Evolutionary conservation across 2,797 vertebrate genomes (phyloP).

Genomic region (Sebastes trivittatus): DNA sequence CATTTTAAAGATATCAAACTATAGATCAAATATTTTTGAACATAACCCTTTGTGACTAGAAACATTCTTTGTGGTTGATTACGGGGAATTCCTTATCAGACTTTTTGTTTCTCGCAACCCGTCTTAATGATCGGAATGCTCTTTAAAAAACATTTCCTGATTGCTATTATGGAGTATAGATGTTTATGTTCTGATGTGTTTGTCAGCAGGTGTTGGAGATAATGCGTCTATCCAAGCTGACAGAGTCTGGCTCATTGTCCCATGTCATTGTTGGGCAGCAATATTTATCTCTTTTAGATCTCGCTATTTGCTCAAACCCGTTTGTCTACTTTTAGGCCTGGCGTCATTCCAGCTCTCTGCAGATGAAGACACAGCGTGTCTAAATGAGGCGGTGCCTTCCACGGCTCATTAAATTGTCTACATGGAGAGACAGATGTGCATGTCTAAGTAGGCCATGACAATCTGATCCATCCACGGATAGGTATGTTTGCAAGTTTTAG

Average conservation of each 20-base stretch:
- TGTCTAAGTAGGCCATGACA: neutral
- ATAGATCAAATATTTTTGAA: neutral
- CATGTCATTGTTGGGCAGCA: neutral
- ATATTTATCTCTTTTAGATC: constrained; percentile 23
- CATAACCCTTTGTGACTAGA: neutral
- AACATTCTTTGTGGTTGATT: neutral
- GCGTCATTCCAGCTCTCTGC: neutral
- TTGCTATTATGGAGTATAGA: neutral
- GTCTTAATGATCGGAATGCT: neutral
- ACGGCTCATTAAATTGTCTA: neutral
- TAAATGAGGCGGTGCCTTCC: neutral
- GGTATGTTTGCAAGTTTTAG: neutral
- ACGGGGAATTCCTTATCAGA: neutral
- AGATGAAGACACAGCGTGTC: neutral
- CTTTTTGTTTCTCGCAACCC: neutral
- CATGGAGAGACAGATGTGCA: neutral
- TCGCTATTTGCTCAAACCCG: constrained; percentile 35
- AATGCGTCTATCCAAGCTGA: neutral
- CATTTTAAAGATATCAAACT: neutral
- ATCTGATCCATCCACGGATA: neutral
- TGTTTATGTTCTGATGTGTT: neutral
- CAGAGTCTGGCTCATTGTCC: neutral
- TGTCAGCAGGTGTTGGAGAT: constrained; percentile 31
- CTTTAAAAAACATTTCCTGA: neutral
- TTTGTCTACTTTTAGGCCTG: constrained; percentile 11